phyloP scores from a whole-genome alignment of 2,113 vertebrate genomes.

The Archilochus colubris region DNA sequence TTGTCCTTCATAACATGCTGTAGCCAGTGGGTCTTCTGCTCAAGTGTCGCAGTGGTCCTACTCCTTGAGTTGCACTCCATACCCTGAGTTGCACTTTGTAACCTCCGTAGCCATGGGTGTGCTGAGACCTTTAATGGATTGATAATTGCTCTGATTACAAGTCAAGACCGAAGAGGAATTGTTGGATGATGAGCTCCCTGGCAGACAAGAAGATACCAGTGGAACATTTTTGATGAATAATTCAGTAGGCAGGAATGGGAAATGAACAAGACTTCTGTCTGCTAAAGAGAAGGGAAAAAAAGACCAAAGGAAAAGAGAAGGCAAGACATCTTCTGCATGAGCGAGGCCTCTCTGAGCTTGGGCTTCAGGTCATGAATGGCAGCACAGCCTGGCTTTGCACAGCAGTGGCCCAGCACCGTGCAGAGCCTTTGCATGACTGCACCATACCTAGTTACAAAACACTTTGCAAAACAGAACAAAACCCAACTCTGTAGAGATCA shows the following conservation, averaged over 20 bases:
- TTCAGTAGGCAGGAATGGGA: slow-evolving; percentile 73
- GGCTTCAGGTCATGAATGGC: fast-evolving
- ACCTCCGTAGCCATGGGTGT: neutral
- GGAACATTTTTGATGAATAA: slow-evolving; percentile 76
- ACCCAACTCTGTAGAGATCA: neutral
- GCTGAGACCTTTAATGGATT: slow-evolving; percentile 60
- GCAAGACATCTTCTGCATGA: neutral
- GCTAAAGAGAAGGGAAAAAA: slow-evolving; percentile 24
- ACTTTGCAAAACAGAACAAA: neutral
- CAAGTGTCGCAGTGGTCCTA: neutral
- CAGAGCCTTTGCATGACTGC: neutral
- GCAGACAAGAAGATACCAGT: slow-evolving; percentile 73
- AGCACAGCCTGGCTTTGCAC: neutral
- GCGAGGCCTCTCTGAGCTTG: neutral
- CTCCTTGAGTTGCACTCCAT: neutral
- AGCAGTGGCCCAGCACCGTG: fast-evolving
- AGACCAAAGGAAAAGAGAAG: neutral
- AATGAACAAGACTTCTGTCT: slow-evolving; percentile 69
- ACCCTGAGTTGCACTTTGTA: neutral
- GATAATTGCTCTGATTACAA: slow-evolving; percentile 75
- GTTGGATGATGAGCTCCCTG: slow-evolving; percentile 69
- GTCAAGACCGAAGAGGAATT: slow-evolving; percentile 61
- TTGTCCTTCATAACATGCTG: neutral
- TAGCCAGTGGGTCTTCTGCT: neutral
- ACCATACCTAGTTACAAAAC: neutral